These are phyloP conservation scores for Metopia argyrocephala DNA, from an alignment of 2,888 invertebrate species.

Conservation along the genomic window DNA sequence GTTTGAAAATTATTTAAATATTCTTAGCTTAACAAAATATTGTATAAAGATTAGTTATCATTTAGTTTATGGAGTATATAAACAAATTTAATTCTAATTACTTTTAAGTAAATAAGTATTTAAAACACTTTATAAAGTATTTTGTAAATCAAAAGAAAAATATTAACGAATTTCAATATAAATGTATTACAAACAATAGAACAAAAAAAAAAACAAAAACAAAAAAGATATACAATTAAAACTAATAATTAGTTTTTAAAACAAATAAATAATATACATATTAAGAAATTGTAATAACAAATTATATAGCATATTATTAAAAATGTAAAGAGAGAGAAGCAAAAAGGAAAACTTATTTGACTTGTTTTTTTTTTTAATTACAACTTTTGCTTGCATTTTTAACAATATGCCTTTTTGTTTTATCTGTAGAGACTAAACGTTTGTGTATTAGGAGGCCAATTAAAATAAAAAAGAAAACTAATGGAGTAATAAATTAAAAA, in stretches of 20 bases:
- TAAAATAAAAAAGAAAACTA: not conserved
- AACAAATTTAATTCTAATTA: not conserved
- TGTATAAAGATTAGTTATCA: no score
- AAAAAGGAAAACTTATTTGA: no score
- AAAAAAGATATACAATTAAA: not conserved
- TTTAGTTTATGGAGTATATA: no score
- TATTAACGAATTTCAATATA: slow-evolving; percentile 27
- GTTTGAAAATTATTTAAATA: no score
- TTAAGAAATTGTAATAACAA: not conserved
- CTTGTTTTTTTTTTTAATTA: no score
- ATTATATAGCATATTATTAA: not conserved
- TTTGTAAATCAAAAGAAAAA: slow-evolving; percentile 30
- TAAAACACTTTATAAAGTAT: slow-evolving; percentile 44
- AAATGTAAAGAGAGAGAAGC: not conserved
- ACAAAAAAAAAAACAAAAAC: slow-evolving; percentile 5
- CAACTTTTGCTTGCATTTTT: not conserved
- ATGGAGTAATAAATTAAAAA: no score
- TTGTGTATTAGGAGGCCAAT: no score
- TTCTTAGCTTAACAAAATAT: no score
- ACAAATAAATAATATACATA: not conserved
- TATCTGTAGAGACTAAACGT: no score
- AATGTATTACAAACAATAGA: not conserved
- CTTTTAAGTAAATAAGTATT: slow-evolving; percentile 29
- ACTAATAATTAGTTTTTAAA: not conserved
- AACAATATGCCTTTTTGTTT: not conserved